Base-by-base conservation (phyloP, 2,888 invertebrate genomes). In the Lasius fuliginosus region DNA sequence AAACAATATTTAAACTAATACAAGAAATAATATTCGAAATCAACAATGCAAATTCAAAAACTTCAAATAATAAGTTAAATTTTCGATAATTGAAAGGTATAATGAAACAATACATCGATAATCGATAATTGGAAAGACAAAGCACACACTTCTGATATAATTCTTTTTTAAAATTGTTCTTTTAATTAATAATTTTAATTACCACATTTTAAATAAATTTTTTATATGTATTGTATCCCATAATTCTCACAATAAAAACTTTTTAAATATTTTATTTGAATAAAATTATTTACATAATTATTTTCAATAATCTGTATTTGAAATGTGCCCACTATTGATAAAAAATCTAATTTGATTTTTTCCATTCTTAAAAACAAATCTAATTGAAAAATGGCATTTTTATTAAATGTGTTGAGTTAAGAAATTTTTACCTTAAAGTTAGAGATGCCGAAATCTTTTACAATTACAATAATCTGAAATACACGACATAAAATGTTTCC, bases 331-430 rank as follows among this genome's bases (percentile, higher is more conserved):
- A 5, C 6, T n/a, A n/a, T 53, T 53, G n/a, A n/a, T 53, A 8
- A 53, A 53, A 53, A n/a, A 58, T 9, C 27, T 12, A 58, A 6
- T 73, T 60, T 40, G 60, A 60, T 60, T 73, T 58, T 33, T 4
- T 60, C 8, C 3, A 60, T 40, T 27, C 27, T 27, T 56, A 73
- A 73, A 73, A 73, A 40, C 18, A 60, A 27, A 11, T 73, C 4
- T n/a, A 15, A 9, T 15, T 46, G 15, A 56, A 15, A 53, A 53
- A 36, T 18, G 23, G 2, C 8, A 53, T 53, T 53, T n/a, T n/a
- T 58, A 36, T 36, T 6, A 11, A 40, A 40, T 9, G 23, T 42
- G 12, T n/a, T 36, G 23, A 56, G 1, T 5, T 56, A 18, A 40
- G 18, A 73, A 42, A 46, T 62, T 42, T 74, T 62, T 27, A 5